phyloP scores from a whole-genome alignment of 2,888 invertebrate species.

The Lasioglossum calceatum region DNA sequence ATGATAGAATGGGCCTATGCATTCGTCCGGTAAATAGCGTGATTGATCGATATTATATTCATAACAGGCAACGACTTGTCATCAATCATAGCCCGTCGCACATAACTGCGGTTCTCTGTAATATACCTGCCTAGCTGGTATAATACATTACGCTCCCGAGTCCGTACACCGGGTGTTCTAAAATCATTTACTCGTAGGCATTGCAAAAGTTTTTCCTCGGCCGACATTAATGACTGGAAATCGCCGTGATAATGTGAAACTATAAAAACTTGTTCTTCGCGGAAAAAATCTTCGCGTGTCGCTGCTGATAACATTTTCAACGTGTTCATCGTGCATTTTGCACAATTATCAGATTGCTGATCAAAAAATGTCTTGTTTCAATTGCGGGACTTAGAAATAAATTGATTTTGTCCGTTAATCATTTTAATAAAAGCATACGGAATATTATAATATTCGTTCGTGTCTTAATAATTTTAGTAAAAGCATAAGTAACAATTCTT shows the following conservation, averaged over 20 bases:
- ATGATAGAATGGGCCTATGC: constrained; percentile 83
- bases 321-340: neutral
- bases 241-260: constrained; percentile 10
- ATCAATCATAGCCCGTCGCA: constrained; percentile 78
- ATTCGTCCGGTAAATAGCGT: constrained; percentile 82
- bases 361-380: neutral
- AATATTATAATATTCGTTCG: neutral
- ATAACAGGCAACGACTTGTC: constrained; percentile 83
- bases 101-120: constrained; percentile 74
- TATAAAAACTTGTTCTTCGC: constrained; percentile 15
- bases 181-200: constrained; percentile 63
- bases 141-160: constrained; percentile 78
- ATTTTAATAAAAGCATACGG: too few relatives aligned
- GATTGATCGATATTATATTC: constrained; percentile 84
- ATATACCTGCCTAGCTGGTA: constrained; percentile 78
- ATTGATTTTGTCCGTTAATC: neutral
- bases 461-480: neutral
- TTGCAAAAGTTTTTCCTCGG: constrained; percentile 23
- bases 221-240: constrained; percentile 14
- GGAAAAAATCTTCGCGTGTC: neutral
- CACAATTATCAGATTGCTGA: neutral
- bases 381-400: neutral
- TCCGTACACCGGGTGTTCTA: constrained; percentile 76
- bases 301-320: neutral
- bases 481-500: neutral